A percentile compares a stretch with the other conserved stretches of the same genome.
These are phyloP conservation scores for Xerus inauris DNA, from an alignment of 2,113 vertebrate species.

Conservation along the genomic window DNA sequence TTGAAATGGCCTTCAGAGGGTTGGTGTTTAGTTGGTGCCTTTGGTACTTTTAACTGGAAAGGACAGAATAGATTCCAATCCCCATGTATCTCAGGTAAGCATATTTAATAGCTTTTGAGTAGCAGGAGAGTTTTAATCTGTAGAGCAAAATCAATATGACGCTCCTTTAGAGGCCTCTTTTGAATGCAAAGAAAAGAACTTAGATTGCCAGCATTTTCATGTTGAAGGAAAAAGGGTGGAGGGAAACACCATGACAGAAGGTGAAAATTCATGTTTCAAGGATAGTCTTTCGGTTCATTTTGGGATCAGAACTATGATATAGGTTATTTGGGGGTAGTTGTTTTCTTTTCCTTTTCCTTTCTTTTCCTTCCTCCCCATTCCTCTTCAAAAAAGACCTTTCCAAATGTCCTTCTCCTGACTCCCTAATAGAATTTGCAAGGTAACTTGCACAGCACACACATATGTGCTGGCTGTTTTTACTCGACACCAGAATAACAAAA, in stretches of 20 bases:
- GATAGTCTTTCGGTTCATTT: background rate
- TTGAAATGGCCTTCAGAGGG: background rate
- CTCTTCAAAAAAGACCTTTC: background rate
- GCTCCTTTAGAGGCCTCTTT: background rate
- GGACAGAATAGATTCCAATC: background rate
- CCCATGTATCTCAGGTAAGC: background rate
- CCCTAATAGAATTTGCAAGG: background rate
- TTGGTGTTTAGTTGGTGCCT: background rate
- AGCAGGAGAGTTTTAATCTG: constrained; percentile 35
- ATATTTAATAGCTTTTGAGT: constrained; percentile 38
- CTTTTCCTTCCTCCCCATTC: background rate
- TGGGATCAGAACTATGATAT: background rate
- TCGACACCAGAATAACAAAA: background rate
- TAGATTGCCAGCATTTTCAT: background rate
- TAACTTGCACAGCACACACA: constrained; percentile 2
- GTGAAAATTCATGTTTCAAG: constrained; percentile 28
- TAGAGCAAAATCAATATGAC: constrained; percentile 43
- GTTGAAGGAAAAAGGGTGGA: background rate
- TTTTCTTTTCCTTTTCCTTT: background rate
- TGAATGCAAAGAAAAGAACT: constrained; percentile 42
- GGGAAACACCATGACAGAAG: background rate
- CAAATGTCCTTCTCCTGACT: background rate
- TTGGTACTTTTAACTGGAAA: constrained; percentile 48
- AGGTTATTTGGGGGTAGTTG: background rate
- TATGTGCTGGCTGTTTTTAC: background rate